phyloP scores from a whole-genome alignment of 37 sponge, comb jelly and placozoan species.

The Bolinopsis microptera region DNA sequence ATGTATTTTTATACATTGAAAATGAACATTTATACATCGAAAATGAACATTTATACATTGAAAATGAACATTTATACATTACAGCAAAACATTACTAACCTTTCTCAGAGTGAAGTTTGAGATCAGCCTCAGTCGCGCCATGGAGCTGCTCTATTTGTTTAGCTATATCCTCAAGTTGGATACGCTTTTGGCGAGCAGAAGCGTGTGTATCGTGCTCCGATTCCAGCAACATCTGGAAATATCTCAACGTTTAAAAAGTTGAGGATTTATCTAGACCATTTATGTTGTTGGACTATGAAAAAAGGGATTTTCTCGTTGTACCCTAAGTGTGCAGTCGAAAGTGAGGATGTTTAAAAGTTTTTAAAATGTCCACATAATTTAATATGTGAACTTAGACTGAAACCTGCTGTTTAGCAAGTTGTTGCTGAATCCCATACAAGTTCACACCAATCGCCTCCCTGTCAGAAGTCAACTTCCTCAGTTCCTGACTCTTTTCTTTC shows the following conservation, averaged over 20 bases:
- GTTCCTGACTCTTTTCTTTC: constrained; percentile 78
- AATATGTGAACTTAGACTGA: too few relatives aligned
- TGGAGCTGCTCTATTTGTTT: constrained; percentile 56
- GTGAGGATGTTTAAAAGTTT: too few relatives aligned
- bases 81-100: too few relatives aligned
- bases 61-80: too few relatives aligned
- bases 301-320: too few relatives aligned
- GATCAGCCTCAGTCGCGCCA: constrained; percentile 28
- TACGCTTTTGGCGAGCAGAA: not conserved
- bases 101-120: constrained; percentile 39
- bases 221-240: constrained; percentile 72
- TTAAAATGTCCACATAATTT: too few relatives aligned
- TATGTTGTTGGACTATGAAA: too few relatives aligned
- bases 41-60: too few relatives aligned
- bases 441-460: constrained; percentile 91
- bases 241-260: not conserved
- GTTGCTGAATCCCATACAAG: constrained; percentile 94
- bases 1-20: too few relatives aligned
- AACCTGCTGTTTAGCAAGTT: constrained; percentile 93
- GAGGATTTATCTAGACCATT: not conserved
- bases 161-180: constrained; percentile 22
- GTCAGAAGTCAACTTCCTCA: constrained; percentile 72
- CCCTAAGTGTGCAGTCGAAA: too few relatives aligned
- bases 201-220: constrained; percentile 73
- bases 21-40: too few relatives aligned